Base-by-base conservation (phyloP, 2,797 vertebrate species). In the Petrocephalus sullivani region DNA sequence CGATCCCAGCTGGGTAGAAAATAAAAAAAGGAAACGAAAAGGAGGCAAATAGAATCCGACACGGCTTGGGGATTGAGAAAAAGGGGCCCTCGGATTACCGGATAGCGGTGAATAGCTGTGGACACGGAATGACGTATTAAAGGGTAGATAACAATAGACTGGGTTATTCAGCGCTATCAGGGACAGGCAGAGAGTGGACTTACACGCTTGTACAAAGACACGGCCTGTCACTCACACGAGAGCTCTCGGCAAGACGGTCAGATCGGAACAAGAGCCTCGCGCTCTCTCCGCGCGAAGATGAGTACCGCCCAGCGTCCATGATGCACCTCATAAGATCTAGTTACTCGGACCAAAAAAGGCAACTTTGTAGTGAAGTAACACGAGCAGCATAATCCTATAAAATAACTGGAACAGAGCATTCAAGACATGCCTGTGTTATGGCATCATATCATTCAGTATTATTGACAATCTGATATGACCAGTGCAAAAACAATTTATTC, bases 91-190 rank as follows among this genome's bases (percentile, higher is more conserved):
- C 64, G 91, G 91, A 93, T 93, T 92, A 93, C 82, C 81, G 90
- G 51, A 67, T 89, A 88, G 78, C 88, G 88, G 83, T 90, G 90
- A 92, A 91, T 89, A 87, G 89, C 90, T 91, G 89, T 60, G 89
- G 90, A 91, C 91, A 82, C 85, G 88, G 88, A 91, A 87, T 75
- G 89, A 92, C 89, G 92, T 92, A 92, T 93, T 92, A 93, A 92
- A 91, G 90, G 88, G 85, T 87, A 90, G 92, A 92, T 92, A 92
- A 92, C 91, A 93, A 91, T 90, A 87, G 90, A 90, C 85, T 78
- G 86, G 90, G 91, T 91, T 92, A 91, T 91, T 89, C 89, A 89
- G 89, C 90, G 88, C 92, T 93, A 91, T 92, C 92, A 16, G 81
- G 57, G 87, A 87, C 90, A 89, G 91, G 88, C 91, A 91, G 87